These are phyloP conservation scores for Zaprionus ornatus DNA, from an alignment of 1,140 invertebrate genomes.

Conservation along the genomic window DNA sequence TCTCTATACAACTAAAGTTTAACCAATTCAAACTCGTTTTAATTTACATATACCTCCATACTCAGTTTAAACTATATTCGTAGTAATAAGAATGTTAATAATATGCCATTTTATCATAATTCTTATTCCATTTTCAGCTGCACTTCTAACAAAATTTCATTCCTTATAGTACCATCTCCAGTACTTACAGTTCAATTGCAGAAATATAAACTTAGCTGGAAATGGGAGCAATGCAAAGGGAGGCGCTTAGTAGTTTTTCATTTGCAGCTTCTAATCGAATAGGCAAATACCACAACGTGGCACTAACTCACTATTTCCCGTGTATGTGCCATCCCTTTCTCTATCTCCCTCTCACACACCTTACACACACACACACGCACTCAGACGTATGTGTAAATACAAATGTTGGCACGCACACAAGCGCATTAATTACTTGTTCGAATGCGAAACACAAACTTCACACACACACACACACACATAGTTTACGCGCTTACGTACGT, in stretches of 20 bases:
- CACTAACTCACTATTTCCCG: slow-evolving; percentile 21
- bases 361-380: background rate
- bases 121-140: no score
- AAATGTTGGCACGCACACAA: slow-evolving; percentile 38
- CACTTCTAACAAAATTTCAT: no score
- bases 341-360: background rate
- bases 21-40: no score
- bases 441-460: slow-evolving; percentile 30
- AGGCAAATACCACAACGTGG: slow-evolving; percentile 28
- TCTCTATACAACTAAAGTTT: no score
- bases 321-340: background rate
- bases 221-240: background rate
- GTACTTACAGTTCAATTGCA: background rate
- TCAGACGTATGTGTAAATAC: slow-evolving; percentile 7
- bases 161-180: background rate
- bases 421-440: slow-evolving; percentile 42
- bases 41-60: no score
- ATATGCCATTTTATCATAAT: no score
- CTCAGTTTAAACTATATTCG: no score
- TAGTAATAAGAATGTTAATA: no score
- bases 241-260: background rate
- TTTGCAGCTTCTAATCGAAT: slow-evolving; percentile 36
- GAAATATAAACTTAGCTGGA: background rate
- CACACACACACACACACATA: background rate
- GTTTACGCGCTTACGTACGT: background rate